Evolutionary conservation across 2,113 vertebrate genomes (phyloP).

Genomic region (Entelurus aequoreus): DNA sequence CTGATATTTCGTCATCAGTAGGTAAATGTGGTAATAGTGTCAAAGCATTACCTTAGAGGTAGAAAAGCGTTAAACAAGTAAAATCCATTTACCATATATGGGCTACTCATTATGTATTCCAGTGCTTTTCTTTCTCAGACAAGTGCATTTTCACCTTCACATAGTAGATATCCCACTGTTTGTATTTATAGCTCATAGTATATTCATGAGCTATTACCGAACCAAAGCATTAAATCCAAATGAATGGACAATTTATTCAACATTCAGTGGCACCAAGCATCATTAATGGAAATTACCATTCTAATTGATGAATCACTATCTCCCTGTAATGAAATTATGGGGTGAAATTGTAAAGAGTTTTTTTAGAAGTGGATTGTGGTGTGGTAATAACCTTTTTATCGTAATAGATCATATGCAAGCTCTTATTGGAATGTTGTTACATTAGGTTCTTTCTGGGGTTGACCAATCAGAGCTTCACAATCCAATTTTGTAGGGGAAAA

Average conservation of each 20-base stretch:
- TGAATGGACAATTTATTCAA: conserved; percentile 53
- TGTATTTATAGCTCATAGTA: conserved; percentile 45
- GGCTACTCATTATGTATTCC: too few species aligned
- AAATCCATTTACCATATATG: too few species aligned
- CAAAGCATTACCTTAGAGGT: too few species aligned
- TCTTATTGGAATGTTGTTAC: conserved; percentile 67
- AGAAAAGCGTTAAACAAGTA: too few species aligned
- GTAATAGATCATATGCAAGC: conserved; percentile 53
- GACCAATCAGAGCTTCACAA: conserved; percentile 60
- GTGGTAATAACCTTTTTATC: conserved; percentile 59
- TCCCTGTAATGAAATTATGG: conserved; percentile 62
- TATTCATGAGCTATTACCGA: conserved; percentile 52
- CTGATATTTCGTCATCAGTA: too few species aligned
- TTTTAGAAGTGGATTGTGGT: conserved; percentile 48
- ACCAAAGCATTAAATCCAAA: conserved; percentile 44
- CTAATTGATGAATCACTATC: conserved; percentile 66
- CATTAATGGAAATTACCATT: conserved; percentile 65
- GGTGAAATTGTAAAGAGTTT: conserved; percentile 60
- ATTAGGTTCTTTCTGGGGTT: conserved; percentile 48
- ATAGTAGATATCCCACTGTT: conserved; percentile 21
- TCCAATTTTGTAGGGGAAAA: conserved; percentile 61
- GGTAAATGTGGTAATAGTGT: too few species aligned
- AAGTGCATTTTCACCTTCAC: conserved; percentile 9
- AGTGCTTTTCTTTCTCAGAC: neutral
- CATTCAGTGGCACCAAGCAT: conserved; percentile 41